Conservation (phyloP, 2,797 vertebrate genomes). For the Zalophus californianus region DNA sequence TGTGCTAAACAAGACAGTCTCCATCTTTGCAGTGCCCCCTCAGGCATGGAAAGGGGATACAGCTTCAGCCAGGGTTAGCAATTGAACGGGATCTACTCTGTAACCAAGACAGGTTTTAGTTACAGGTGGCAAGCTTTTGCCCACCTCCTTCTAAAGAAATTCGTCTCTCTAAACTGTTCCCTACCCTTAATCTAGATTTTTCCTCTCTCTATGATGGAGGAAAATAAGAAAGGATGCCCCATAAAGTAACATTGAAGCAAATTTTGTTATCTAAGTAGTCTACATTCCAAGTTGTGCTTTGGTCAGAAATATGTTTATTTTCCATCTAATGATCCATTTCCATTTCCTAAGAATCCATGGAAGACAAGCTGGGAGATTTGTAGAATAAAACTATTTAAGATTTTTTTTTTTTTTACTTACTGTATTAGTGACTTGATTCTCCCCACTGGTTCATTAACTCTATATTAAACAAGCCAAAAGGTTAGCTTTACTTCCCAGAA, state of each 20-base stretch:
- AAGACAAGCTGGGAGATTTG: background rate
- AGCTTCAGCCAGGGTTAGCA: background rate
- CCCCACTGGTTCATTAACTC: conserved; percentile 3
- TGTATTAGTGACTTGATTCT: conserved; percentile 12
- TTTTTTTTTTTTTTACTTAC: background rate
- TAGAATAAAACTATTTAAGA: background rate
- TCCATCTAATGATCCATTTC: background rate
- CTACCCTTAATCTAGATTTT: background rate
- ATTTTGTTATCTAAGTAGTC: background rate
- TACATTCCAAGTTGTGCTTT: conserved; percentile 16
- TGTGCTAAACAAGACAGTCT: background rate
- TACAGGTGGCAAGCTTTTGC: conserved; percentile 25
- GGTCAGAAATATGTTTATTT: conserved; percentile 46
- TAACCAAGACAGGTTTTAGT: conserved; percentile 37
- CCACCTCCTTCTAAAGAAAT: background rate
- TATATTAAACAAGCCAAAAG: conserved; percentile 46
- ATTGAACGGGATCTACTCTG: background rate
- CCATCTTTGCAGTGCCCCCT: conserved; percentile 41
- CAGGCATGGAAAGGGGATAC: conserved; percentile 5
- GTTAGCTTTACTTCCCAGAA: conserved; percentile 9
- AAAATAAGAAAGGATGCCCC: background rate
- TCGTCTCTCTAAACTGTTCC: conserved; percentile 4
- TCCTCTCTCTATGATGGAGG: background rate
- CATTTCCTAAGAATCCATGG: background rate
- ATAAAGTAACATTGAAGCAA: background rate